Base-by-base conservation (phyloP, 2,113 vertebrate species). In the Corythaeola cristata region DNA sequence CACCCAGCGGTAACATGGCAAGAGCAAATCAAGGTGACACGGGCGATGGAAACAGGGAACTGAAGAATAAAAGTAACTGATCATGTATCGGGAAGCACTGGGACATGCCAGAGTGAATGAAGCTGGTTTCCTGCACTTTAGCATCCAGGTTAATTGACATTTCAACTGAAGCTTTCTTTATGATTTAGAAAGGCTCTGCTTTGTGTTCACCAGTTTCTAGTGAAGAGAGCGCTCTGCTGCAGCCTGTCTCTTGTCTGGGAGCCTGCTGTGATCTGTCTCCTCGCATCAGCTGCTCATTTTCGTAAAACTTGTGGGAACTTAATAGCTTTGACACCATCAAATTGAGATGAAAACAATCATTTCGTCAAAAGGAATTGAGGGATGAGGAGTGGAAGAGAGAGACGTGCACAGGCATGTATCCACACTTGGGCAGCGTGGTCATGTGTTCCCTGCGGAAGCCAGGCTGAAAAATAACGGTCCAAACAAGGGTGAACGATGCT, bases 391-490 rank as follows among this genome's bases (percentile, higher is more conserved):
- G 37, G 30, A 58, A 52, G 66, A 86, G 41, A 45, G 32, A 55
- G 16, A 26, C 5, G 3, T n/a, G 39, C 0, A 1, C 52, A 17
- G 3, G 9, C 41, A 4, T 32, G 19, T 33, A 23, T 20, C 44
- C 44, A 11, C 22, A 3, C 19, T 26, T 9, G 2, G 62, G 27
- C 23, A 19, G 50, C 4, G 2, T 63, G 60, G 24, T 56, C 15
- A 1, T 21, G 10, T 58, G 67, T 47, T 47, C 78, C 49, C 66
- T 30, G 30, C 64, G 82, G 67, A 58, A 44, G 20, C 49, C 67
- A 56, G 60, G 35, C 24, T 27, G 7, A 45, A 88, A 71, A 59
- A 59, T 23, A 44, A 75, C 2, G 19, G 45, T 44, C 45, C 72
- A 41, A 55, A 69, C 27, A 63, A 69, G 50, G 56, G 37, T 78